Base-by-base conservation (phyloP, 2,888 invertebrate genomes). In the Villa cingulata region DNA sequence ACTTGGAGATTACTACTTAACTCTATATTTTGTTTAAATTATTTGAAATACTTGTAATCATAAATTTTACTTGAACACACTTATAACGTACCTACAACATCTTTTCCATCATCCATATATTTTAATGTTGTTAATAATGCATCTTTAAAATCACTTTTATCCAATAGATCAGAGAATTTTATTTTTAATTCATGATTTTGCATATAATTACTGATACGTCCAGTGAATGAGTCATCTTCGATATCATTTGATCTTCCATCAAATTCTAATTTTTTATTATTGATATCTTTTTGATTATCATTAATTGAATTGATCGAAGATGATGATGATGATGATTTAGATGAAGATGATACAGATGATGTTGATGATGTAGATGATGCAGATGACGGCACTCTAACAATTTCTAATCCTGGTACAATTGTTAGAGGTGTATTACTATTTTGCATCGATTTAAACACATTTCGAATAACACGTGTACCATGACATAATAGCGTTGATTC, bases 161-260 rank as follows among this genome's bases (percentile, higher is more conserved):
- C 81, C 50, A 86, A 71, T 52, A 86, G 64, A 59, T 79, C 81
- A 1, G 80, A 78, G 46, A 86, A 65, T 58, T 77, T 81, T 49
- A 86, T 79, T 58, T 81, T 76, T 16, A 86, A 62, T 60, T 86
- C 86, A 54, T 85, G 82, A 3, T 75, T 80, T 59, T 80, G 75
- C 3, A 86, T 64, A 56, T 85, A 85, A 57, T 74, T 76, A 16
- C 81, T 74, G 57, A 85, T 67, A 17, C 56, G 58, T 9, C 74
- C 78, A 46, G 37, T 54, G 1, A 74, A 61, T 1, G 74, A 70
- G 37, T 75, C 73, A 53, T 76, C 76, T 37, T 72, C 77, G 50
- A 54, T 59, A 41, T 45, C 48, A 32, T 50, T 61, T 58, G 52
- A 51, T n/a, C 53, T 49, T 62, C 62, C 78, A 64, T 68, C 73